Conservation (phyloP, 2,888 invertebrate species). For the Drosophila kuntzei region DNA sequence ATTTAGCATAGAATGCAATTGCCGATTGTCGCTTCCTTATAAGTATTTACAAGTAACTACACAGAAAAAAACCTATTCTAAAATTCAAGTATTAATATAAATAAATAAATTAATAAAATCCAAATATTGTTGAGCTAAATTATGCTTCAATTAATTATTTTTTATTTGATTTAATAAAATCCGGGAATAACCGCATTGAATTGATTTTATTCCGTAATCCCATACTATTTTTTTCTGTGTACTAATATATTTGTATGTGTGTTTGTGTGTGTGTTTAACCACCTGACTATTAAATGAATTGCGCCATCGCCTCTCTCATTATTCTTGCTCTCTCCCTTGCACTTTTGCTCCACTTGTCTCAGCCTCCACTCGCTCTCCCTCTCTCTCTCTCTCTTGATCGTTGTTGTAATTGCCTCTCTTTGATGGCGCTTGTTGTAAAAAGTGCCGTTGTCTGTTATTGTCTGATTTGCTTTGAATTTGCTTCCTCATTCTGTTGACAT, state of each 20-base stretch:
- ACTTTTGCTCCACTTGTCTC: slow-evolving; percentile 10
- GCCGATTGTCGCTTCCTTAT: slow-evolving; percentile 50
- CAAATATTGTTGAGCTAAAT: no score
- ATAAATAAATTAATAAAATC: no score
- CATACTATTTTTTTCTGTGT: no score
- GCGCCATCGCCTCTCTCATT: slow-evolving; percentile 10
- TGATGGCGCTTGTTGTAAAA: slow-evolving; percentile 49
- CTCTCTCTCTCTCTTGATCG: slow-evolving; percentile 15
- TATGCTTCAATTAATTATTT: no score
- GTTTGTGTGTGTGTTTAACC: slow-evolving; percentile 21
- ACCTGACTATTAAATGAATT: slow-evolving; percentile 51
- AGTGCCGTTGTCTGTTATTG: slow-evolving; percentile 43
- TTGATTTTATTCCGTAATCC: no score
- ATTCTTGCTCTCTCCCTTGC: slow-evolving; percentile 10
- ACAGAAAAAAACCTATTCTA: no score
- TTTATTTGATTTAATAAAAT: no score
- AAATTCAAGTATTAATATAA: no score
- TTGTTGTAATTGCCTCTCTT: slow-evolving; percentile 30
- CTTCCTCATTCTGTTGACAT: slow-evolving; percentile 63
- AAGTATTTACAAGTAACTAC: slow-evolving; percentile 29
- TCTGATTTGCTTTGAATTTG: slow-evolving; percentile 23
- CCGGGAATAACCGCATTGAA: no score
- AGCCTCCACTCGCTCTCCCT: slow-evolving; percentile 12
- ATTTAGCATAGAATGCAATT: slow-evolving; percentile 34
- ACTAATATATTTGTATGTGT: no score